Evolutionary conservation across 1,140 invertebrate species (phyloP).

Genomic region (Cotesia typhae): DNA sequence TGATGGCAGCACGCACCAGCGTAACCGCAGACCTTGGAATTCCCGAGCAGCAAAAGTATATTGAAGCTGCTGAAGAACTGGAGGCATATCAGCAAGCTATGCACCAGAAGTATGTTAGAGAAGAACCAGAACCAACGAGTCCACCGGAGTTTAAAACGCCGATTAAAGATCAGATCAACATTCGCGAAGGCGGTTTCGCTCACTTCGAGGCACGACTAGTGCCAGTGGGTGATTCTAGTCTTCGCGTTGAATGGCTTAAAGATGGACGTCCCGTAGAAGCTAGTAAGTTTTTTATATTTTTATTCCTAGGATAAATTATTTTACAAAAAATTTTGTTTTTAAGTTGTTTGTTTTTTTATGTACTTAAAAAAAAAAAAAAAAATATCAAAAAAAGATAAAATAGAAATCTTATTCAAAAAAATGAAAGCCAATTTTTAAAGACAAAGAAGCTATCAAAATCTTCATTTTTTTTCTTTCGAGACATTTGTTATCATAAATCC

Average conservation of each 20-base stretch:
- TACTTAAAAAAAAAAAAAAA: no score
- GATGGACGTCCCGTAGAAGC: slow-evolving; percentile 91
- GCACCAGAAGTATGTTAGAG: slow-evolving; percentile 78
- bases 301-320: background rate
- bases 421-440: no score
- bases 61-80: slow-evolving; percentile 90
- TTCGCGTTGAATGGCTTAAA: slow-evolving; percentile 95
- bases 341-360: no score
- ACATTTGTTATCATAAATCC: no score
- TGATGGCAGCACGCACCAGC: slow-evolving; percentile 72
- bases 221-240: slow-evolving; percentile 89
- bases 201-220: slow-evolving; percentile 96
- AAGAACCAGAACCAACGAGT: slow-evolving; percentile 78
- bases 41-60: slow-evolving; percentile 91
- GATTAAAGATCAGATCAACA: slow-evolving; percentile 87
- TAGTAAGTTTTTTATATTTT: slow-evolving; percentile 65
- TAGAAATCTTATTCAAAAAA: no score
- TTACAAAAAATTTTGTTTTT: no score
- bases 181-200: slow-evolving; percentile 92
- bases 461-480: no score
- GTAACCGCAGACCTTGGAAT: slow-evolving; percentile 88
- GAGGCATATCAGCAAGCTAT: slow-evolving; percentile 86
- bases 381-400: no score
- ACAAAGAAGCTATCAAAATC: no score
- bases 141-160: slow-evolving; percentile 93